These are phyloP conservation scores for Orthonevra nobilis DNA, from an alignment of 2,888 invertebrate species.

Conservation along the genomic window DNA sequence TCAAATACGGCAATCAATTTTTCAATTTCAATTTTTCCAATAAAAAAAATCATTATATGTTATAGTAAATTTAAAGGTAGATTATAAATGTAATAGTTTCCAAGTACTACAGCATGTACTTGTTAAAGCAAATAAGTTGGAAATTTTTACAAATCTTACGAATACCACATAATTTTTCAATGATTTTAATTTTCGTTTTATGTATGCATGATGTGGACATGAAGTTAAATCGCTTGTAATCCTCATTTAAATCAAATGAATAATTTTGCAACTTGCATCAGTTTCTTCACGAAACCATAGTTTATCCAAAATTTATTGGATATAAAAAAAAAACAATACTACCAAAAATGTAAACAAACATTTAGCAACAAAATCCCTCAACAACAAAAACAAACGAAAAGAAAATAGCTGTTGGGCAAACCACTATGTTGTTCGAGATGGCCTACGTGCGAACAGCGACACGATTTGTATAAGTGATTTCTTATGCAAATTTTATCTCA, in stretches of 20 bases:
- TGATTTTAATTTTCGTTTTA: no score
- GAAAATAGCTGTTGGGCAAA: conserved; percentile 28
- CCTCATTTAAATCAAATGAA: background rate
- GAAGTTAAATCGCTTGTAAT: no score
- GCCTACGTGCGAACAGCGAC: conserved; percentile 50
- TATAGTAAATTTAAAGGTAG: no score
- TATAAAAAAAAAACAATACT: conserved; percentile 15
- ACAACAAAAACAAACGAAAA: background rate
- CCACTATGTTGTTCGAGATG: conserved; percentile 23
- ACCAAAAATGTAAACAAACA: conserved; percentile 55
- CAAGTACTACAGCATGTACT: no score
- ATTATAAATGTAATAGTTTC: no score
- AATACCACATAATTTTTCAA: no score
- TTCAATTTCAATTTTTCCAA: no score
- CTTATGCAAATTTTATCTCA: conserved; percentile 52
- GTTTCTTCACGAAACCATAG: conserved; percentile 31
- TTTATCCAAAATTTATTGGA: conserved; percentile 31
- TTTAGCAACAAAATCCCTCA: conserved; percentile 37
- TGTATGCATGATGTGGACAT: no score
- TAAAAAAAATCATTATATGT: no score
- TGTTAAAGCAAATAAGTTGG: no score
- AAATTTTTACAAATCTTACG: no score
- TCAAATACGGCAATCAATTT: no score
- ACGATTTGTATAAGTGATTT: conserved; percentile 12
- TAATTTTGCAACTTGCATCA: conserved; percentile 61